phyloP scores from a whole-genome alignment of 1,140 invertebrate species.

The Lasioglossum baleicum region DNA sequence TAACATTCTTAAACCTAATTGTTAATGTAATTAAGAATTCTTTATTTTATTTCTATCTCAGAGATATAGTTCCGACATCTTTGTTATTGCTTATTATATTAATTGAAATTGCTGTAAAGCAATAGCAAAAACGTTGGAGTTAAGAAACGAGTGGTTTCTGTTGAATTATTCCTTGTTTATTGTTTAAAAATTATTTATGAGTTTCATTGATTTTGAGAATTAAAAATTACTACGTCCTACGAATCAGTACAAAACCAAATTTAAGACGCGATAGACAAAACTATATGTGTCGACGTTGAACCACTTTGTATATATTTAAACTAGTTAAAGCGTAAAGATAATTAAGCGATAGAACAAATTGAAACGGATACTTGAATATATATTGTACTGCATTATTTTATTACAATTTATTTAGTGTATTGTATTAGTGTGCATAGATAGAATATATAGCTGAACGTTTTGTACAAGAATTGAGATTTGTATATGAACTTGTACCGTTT shows the following conservation, averaged over 20 bases:
- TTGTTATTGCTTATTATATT: background rate
- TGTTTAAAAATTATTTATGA: background rate
- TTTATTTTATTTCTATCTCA: background rate
- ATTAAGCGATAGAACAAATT: conserved; percentile 16
- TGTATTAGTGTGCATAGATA: conserved; percentile 30
- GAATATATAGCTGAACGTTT: conserved; percentile 5
- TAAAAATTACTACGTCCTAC: background rate
- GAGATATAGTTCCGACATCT: background rate
- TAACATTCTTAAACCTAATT: background rate
- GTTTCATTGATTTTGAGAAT: background rate
- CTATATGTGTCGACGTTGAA: conserved; percentile 28
- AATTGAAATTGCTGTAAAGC: background rate
- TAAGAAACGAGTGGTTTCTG: background rate
- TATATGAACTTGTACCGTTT: conserved; percentile 45
- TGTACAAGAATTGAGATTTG: conserved; percentile 28
- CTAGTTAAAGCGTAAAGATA: conserved; percentile 1
- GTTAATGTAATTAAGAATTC: conserved; percentile 1
- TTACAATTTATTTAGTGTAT: conserved; percentile 36
- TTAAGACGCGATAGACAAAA: background rate
- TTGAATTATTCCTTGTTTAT: background rate
- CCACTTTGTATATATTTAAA: conserved; percentile 31
- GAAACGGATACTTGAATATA: background rate
- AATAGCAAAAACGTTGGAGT: background rate
- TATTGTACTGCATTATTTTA: conserved; percentile 30
- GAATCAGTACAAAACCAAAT: background rate